A percentile compares a stretch with the other conserved stretches of the same genome.
phyloP scores from a whole-genome alignment of 2,113 vertebrate species.

The Mesocricetus auratus region DNA sequence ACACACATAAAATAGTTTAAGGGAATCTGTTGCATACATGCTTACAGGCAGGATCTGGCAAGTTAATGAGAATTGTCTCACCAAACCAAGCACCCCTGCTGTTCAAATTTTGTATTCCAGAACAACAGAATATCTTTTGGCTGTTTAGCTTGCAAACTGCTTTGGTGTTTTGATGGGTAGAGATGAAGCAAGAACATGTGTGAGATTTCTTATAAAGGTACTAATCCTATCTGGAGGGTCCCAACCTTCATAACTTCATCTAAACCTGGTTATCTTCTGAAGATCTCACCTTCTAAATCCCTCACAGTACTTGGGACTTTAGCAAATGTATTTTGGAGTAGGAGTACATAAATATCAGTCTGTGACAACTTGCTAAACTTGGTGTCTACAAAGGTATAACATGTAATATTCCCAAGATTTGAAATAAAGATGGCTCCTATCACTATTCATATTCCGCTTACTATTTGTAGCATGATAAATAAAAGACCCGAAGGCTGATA shows the following conservation, averaged over 20 bases:
- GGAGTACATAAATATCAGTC: neutral
- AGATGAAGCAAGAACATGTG: neutral
- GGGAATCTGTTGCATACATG: neutral
- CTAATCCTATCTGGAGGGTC: neutral
- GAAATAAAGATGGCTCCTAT: neutral
- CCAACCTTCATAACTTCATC: neutral
- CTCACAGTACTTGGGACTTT: neutral
- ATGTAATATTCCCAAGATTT: neutral
- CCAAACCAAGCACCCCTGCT: neutral
- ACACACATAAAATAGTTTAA: neutral
- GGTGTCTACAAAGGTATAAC: neutral
- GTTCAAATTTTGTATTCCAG: neutral
- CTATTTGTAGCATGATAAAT: too few species aligned
- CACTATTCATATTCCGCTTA: neutral
- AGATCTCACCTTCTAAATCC: neutral
- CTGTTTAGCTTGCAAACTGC: neutral
- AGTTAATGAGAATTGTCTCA: neutral
- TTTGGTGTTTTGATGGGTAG: neutral
- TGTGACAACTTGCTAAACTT: neutral
- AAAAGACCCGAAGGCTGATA: too few species aligned
- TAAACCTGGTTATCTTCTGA: neutral
- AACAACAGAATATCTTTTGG: neutral
- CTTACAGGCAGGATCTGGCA: neutral
- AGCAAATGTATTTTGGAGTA: neutral
- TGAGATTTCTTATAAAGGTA: neutral